These are phyloP conservation scores for Myodes glareolus DNA, from an alignment of 2,113 vertebrate species.

Conservation along the genomic window DNA sequence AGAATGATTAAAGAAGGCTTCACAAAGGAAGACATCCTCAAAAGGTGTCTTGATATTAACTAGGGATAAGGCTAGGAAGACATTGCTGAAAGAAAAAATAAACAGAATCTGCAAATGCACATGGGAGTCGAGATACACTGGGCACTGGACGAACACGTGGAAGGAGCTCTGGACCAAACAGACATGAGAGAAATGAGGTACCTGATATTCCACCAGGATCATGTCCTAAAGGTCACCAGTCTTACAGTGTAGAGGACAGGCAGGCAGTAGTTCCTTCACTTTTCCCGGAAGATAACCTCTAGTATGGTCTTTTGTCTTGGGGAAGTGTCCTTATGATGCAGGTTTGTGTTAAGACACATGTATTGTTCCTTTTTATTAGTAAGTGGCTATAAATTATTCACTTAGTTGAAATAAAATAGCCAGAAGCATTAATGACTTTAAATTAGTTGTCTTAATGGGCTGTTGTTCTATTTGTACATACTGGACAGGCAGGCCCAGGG, in stretches of 20 bases:
- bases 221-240: background rate
- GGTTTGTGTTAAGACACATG: background rate
- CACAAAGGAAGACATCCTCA: background rate
- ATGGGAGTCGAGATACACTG: background rate
- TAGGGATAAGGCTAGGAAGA: background rate
- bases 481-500: background rate
- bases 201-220: background rate
- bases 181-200: background rate
- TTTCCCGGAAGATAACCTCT: background rate
- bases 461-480: conserved; percentile 50
- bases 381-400: conserved; percentile 85
- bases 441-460: conserved; percentile 82
- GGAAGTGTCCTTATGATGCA: background rate
- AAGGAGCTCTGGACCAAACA: background rate
- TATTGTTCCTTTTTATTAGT: conserved; percentile 64
- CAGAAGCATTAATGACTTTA: conserved; percentile 84
- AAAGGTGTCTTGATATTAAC: background rate
- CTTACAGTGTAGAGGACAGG: background rate
- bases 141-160: background rate
- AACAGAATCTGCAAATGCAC: background rate
- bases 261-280: background rate
- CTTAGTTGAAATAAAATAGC: conserved; percentile 79
- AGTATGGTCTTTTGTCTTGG: background rate
- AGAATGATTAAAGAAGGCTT: background rate
- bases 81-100: background rate